phyloP scores from a whole-genome alignment of 2,113 vertebrate genomes.

The Colinus virginianus region DNA sequence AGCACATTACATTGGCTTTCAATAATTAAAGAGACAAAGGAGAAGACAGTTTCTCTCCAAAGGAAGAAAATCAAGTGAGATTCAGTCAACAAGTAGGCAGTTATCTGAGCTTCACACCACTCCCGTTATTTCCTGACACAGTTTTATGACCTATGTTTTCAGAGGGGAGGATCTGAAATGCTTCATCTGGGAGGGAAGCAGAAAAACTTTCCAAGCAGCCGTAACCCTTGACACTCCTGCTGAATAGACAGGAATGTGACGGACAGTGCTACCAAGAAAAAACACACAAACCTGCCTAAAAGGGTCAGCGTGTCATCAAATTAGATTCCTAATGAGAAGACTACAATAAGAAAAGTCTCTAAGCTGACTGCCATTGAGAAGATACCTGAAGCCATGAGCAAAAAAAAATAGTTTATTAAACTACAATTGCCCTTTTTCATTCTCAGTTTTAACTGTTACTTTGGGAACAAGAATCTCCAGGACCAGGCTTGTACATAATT shows the following conservation, averaged over 20 bases:
- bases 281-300: fast-evolving
- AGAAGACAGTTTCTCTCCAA: not conserved
- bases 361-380: not conserved
- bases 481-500: not conserved
- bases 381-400: not conserved
- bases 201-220: fast-evolving
- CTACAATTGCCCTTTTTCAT: not conserved
- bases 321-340: not conserved
- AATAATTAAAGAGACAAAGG: not conserved
- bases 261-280: not conserved
- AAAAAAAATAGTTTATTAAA: not conserved
- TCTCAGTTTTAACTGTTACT: not conserved
- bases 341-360: not conserved
- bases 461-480: not conserved
- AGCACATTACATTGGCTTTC: not conserved
- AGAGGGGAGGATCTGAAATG: not conserved
- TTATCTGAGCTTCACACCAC: not conserved
- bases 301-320: not conserved
- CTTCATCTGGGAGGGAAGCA: not conserved
- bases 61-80: not conserved
- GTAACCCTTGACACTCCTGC: fast-evolving
- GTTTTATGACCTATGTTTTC: not conserved
- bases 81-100: not conserved
- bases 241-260: fast-evolving
- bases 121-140: not conserved